A percentile compares a stretch with the other conserved stretches of the same genome.
phyloP scores from a whole-genome alignment of 2,888 invertebrate species.

The Pollenia griseotomentosa region DNA sequence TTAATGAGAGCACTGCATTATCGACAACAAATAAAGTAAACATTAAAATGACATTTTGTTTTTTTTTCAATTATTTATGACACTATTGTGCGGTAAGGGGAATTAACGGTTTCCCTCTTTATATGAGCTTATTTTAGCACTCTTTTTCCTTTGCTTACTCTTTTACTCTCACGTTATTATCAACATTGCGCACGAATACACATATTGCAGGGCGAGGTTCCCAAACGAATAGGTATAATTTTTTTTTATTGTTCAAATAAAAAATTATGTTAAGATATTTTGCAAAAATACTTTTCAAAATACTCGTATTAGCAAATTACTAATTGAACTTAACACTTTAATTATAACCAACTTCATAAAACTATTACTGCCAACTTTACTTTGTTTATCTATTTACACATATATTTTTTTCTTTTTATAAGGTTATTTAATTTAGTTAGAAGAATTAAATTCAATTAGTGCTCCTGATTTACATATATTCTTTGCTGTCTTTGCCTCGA shows the following conservation, averaged over 20 bases:
- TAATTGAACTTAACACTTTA: constrained; percentile 69
- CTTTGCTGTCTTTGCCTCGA: background rate
- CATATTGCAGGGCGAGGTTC: constrained; percentile 74
- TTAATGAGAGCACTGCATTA: constrained; percentile 51
- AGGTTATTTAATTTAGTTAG: constrained; percentile 17
- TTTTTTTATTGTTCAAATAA: constrained; percentile 46
- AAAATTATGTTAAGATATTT: constrained; percentile 22
- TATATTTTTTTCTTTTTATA: background rate
- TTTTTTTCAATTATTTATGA: constrained; percentile 33
- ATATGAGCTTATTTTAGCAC: constrained; percentile 36
- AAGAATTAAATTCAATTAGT: constrained; percentile 41
- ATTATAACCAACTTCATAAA: constrained; percentile 66
- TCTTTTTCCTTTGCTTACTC: constrained; percentile 44
- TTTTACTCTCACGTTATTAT: constrained; percentile 58
- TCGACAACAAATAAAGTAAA: constrained; percentile 67
- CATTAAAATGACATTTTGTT: constrained; percentile 66
- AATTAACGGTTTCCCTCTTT: constrained; percentile 2
- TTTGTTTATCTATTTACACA: background rate
- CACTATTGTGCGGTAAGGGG: constrained; percentile 25
- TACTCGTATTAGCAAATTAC: constrained; percentile 58
- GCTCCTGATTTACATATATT: background rate
- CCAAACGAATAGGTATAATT: constrained; percentile 60
- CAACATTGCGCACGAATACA: constrained; percentile 72
- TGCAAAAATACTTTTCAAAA: constrained; percentile 27
- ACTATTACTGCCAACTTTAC: background rate